Evolutionary conservation across 2,113 vertebrate species (phyloP).

Genomic region (Elephas maximus): DNA sequence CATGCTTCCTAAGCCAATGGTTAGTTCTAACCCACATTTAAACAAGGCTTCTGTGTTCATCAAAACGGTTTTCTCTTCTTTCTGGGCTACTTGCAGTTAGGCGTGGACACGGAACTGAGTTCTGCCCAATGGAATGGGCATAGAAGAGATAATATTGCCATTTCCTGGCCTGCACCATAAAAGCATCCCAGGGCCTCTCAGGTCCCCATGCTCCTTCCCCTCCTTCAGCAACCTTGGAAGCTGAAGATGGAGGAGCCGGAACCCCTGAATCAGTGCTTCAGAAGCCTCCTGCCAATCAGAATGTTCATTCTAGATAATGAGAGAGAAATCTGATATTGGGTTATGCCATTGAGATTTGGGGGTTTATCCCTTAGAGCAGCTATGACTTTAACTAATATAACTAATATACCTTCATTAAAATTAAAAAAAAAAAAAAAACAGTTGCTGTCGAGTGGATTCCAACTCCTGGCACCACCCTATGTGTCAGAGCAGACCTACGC

Average conservation of each 20-base stretch:
- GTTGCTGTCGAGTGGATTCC: background rate
- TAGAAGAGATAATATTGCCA: background rate
- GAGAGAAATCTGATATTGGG: background rate
- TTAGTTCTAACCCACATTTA: background rate
- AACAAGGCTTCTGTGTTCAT: background rate
- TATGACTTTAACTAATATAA: background rate
- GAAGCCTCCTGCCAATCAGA: background rate
- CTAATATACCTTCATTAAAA: background rate
- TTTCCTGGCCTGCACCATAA: background rate
- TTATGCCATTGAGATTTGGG: background rate
- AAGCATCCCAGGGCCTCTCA: background rate
- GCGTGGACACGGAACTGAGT: accelerated
- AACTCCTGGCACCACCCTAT: background rate
- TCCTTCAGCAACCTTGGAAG: background rate
- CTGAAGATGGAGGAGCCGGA: background rate
- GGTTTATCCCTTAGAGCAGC: background rate
- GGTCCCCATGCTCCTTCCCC: background rate
- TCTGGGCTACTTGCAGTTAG: background rate
- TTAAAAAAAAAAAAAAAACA: background rate
- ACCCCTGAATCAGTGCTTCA: background rate
- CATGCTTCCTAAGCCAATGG: background rate
- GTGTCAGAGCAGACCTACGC: background rate
- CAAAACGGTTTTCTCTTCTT: background rate
- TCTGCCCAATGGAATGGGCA: background rate
- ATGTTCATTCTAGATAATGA: background rate